Percentiles rank a stretch among this genome's conserved stretches.
Evolutionary conservation across 2,888 invertebrate genomes (phyloP).

Genomic region (Pharmacophagus antenor): DNA sequence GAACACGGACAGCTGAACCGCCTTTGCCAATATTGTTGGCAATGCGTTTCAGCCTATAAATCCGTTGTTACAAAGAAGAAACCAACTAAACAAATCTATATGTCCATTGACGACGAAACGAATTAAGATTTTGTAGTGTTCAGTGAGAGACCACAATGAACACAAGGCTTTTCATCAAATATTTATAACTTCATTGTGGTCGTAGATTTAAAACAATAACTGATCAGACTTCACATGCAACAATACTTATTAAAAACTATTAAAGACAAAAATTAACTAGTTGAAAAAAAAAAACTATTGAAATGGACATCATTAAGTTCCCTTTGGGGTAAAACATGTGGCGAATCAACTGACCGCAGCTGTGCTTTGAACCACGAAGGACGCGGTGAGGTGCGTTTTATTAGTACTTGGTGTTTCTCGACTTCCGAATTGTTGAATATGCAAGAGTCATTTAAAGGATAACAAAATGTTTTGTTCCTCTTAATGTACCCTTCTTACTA

Average conservation of each 20-base stretch:
- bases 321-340: slow-evolving; percentile 5
- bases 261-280: not conserved
- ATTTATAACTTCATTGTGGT: not conserved
- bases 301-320: too few relatives aligned
- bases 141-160: not conserved
- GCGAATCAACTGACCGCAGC: slow-evolving; percentile 10
- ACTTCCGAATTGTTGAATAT: slow-evolving; percentile 20
- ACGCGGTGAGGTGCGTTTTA: slow-evolving; percentile 16
- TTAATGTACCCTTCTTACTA: too few relatives aligned
- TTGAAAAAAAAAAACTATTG: too few relatives aligned
- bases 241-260: not conserved
- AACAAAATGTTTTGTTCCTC: too few relatives aligned
- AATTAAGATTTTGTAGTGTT: not conserved
- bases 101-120: not conserved
- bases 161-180: not conserved
- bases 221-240: not conserved
- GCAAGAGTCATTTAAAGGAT: not conserved
- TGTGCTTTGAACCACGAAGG: slow-evolving; percentile 27
- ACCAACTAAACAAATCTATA: slow-evolving; percentile 14
- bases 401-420: slow-evolving; percentile 12
- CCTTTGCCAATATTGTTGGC: slow-evolving; percentile 28
- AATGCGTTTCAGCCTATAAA: slow-evolving; percentile 4
- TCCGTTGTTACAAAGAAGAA: slow-evolving; percentile 16
- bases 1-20: slow-evolving; percentile 19
- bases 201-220: too few relatives aligned